These are phyloP conservation scores for Zaprionus kolodkinae DNA, from an alignment of 1,140 invertebrate genomes.

Conservation along the genomic window DNA sequence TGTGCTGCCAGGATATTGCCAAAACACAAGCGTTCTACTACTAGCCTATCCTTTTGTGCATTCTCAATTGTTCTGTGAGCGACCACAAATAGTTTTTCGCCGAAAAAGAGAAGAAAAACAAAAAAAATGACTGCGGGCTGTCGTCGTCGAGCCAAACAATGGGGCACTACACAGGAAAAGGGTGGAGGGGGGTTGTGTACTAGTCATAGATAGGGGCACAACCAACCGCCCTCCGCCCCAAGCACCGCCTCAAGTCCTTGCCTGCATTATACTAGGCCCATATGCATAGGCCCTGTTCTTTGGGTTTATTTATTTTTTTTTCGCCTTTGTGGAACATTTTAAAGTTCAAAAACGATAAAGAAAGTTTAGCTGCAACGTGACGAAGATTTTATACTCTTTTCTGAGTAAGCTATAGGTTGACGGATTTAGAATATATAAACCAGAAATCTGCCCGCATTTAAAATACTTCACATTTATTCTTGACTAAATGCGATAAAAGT, in stretches of 20 bases:
- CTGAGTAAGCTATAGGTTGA: too few species aligned
- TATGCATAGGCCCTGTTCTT: slow-evolving; percentile 1
- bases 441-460: too few species aligned
- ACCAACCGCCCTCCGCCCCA: background rate
- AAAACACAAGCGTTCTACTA: slow-evolving; percentile 26
- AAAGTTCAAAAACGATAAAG: background rate
- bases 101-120: background rate
- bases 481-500: too few species aligned
- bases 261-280: slow-evolving; percentile 1
- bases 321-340: background rate
- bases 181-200: background rate
- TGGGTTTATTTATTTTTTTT: slow-evolving; percentile 2
- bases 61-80: slow-evolving; percentile 38
- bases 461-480: too few species aligned
- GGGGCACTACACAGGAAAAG: slow-evolving; percentile 6
- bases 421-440: too few species aligned
- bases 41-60: slow-evolving; percentile 35
- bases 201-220: background rate
- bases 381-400: too few species aligned
- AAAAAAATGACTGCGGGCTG: slow-evolving; percentile 21
- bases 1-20: slow-evolving; percentile 33
- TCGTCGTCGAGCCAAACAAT: slow-evolving; percentile 26
- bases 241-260: background rate
- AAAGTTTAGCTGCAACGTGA: background rate
- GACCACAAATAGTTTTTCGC: slow-evolving; percentile 42